Evolutionary conservation across 1,140 invertebrate species (phyloP), one percentile per base, ranked within the genome.

Genomic region (Yoshiicerus persimilis): DNA sequence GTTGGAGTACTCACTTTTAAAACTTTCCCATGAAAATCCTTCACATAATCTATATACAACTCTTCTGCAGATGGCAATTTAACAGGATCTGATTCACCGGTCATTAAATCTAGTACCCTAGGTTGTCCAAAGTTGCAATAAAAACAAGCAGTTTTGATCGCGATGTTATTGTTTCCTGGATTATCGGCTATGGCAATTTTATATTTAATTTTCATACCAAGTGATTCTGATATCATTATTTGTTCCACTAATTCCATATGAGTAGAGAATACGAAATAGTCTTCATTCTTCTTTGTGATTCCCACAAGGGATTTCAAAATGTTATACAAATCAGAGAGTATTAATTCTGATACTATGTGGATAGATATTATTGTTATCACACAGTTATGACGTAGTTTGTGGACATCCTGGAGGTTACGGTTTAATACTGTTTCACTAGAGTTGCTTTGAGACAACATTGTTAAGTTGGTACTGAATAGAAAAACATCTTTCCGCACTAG

Each of bases 151-250:
- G 87, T 84, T 16, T 66, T 75, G 16, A 64, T 27, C 16, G n/a
- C 39, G 5, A 85, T 16, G n/a, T 13, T n/a, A 10, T 88, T 75
- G 0, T 27, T 3, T 4, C 70, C 32, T 39, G 20, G 8, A 36
- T 27, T 32, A 23, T 38, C 41, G 0, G 30, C 25, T 2, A 83
- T 41, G 13, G 64, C 87, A n/a, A 88, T 41, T 85, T 38, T 84
- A 27, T 84, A 88, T 27, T 88, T 88, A 2, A 88, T 88, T 56
- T 88, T 88, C 56, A 75, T 30, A 10, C 84, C 84, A 66, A 85
- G n/a, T 2, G 13, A 41, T 23, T 70, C 25, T 4, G 87, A 88
- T 11, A 34, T 23, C 8, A 88, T 23, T 8, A 88, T 4, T 11
- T n/a, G 8, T 16, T 88, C 64, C 20, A 56, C n/a, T 11, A 41